Percentiles rank a stretch among this genome's conserved stretches.
phyloP scores from a whole-genome alignment of 2,888 invertebrate species.

The Pseudoips prasinana region DNA sequence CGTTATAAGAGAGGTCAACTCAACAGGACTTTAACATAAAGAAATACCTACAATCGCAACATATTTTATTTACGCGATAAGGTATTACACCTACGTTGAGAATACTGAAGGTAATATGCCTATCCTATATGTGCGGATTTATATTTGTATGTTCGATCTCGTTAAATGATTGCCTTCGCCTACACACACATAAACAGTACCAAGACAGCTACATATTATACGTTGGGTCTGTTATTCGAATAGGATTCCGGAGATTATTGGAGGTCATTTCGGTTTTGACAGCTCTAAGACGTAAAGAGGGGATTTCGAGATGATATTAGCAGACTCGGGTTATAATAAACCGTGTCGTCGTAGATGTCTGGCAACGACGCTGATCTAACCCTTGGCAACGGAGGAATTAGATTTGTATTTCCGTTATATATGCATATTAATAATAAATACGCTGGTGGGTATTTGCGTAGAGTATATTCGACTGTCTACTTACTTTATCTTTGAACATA shows the following conservation, averaged over 20 bases:
- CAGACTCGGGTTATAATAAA: slow-evolving; percentile 23
- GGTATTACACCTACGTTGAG: not conserved
- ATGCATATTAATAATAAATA: too few relatives aligned
- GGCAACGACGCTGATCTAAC: slow-evolving; percentile 6
- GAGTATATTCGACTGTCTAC: too few relatives aligned
- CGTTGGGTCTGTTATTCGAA: slow-evolving; percentile 12
- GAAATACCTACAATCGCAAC: slow-evolving; percentile 7
- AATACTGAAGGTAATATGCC: too few relatives aligned
- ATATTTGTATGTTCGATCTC: too few relatives aligned
- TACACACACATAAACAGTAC: too few relatives aligned
- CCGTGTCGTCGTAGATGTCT: slow-evolving; percentile 11
- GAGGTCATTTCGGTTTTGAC: slow-evolving; percentile 27
- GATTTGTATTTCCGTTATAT: too few relatives aligned
- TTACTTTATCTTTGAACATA: too few relatives aligned
- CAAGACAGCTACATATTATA: too few relatives aligned
- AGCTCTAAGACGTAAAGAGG: slow-evolving; percentile 29
- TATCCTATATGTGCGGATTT: not conserved
- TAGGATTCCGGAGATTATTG: slow-evolving; percentile 4
- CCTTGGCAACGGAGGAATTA: slow-evolving; percentile 14
- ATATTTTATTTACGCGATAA: slow-evolving; percentile 3
- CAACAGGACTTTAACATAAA: slow-evolving; percentile 12
- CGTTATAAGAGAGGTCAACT: slow-evolving; percentile 37
- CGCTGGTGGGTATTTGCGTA: too few relatives aligned
- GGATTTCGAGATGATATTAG: slow-evolving; percentile 28
- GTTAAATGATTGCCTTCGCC: too few relatives aligned